Evolutionary conservation across 2,888 invertebrate species (phyloP), one percentile per base, ranked within the genome.

Genomic region (Dynastes tityus): DNA sequence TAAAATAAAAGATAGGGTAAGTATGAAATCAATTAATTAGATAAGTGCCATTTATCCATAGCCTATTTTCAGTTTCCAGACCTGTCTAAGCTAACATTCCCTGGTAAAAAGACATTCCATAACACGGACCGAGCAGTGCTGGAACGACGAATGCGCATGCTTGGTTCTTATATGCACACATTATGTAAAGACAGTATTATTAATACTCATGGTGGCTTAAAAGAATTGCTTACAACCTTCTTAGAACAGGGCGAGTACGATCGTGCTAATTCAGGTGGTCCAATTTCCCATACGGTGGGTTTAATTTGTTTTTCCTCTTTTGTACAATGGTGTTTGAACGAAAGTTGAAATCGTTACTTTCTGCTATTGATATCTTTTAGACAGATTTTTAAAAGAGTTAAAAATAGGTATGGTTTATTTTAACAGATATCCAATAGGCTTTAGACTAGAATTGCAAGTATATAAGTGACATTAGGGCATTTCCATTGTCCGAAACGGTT

Each of bases 101-200:
- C 98, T 0, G 96, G 95, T 0, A 98, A 98, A 89, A 97, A 97
- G 87, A 95, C 97, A 67, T 96, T 98, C 88, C 97, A 97, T 86
- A 98, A 98, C 86, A 96, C 97, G 87, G 97, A 97, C 78, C 90
- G 95, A 9, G 89, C 92, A 1, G 95, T 98, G 32, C 89, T 98
- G 76, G 98, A 98, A 87, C 94, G 93, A 84, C 91, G 98, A 22
- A 96, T 96, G 91, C 90, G 92, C 61, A 93, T 94, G 91, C 86
- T 97, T 55, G 96, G 97, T 85, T 92, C 91, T 80, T 98, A 97
- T 89, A 90, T 98, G 82, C 92, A 93, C 85, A 92, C 92, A 75
- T 87, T 97, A 74, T 91, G 94, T 70, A 91, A 91, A 80, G 91
- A 91, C 8, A 89, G 90, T 16, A 89, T 92, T 29, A 89, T 93